These are phyloP conservation scores for Scarus forsteni DNA, from an alignment of 2,797 vertebrate genomes.

Conservation along the genomic window DNA sequence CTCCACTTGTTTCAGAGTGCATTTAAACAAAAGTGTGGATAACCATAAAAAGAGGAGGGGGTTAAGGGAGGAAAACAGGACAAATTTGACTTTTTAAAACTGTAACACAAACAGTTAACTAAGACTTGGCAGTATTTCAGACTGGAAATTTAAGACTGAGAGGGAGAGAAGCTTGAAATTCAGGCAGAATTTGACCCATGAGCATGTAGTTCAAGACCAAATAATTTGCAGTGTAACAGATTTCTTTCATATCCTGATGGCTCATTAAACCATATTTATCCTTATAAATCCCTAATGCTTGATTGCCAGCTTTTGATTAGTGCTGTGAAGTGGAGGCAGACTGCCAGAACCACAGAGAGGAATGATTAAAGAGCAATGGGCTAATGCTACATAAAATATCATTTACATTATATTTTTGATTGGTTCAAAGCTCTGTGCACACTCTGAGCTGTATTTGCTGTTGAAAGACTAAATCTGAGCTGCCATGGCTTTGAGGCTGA, in stretches of 20 bases:
- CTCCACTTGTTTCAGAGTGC: constrained; percentile 47
- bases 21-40: constrained; percentile 42
- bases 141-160: too few relatives aligned
- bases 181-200: too few relatives aligned
- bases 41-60: neutral
- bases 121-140: too few relatives aligned
- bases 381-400: constrained; percentile 5
- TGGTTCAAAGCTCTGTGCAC: constrained; percentile 9
- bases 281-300: constrained; percentile 9
- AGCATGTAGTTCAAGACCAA: neutral
- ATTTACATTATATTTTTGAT: constrained; percentile 11
- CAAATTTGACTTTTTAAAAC: too few relatives aligned
- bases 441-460: constrained; percentile 24
- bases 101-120: too few relatives aligned
- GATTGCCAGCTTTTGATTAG: constrained; percentile 23
- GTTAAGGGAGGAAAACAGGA: too few relatives aligned
- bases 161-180: too few relatives aligned
- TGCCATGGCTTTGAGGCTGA: constrained; percentile 2
- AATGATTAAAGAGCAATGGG: constrained; percentile 4
- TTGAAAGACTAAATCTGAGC: constrained; percentile 22
- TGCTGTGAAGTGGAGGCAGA: constrained; percentile 26
- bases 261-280: constrained; percentile 41
- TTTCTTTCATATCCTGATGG: constrained; percentile 4
- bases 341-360: constrained; percentile 23
- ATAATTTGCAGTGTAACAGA: neutral